phyloP scores from a whole-genome alignment of 2,113 vertebrate species.

The Phrynosoma blainvillii region DNA sequence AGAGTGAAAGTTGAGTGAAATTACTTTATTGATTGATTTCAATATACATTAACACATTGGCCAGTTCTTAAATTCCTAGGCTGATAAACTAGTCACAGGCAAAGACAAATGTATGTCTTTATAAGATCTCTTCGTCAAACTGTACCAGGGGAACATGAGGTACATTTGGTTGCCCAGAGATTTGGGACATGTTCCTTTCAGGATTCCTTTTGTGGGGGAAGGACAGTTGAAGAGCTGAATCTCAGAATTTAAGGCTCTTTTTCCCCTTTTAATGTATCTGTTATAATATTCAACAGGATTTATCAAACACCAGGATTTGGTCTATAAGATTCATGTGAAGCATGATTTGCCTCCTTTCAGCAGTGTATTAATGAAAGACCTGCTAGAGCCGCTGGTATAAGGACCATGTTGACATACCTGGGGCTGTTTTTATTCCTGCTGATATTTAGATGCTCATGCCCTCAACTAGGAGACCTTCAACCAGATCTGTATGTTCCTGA shows the following conservation, averaged over 20 bases:
- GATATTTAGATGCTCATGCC: background rate
- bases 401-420: background rate
- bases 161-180: slow-evolving; percentile 6
- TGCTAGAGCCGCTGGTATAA: background rate
- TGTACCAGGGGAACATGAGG: background rate
- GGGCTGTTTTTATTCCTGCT: background rate
- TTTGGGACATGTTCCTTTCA: background rate
- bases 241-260: background rate
- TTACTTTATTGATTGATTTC: background rate
- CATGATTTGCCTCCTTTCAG: background rate
- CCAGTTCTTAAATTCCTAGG: background rate
- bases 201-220: background rate
- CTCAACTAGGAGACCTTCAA: background rate
- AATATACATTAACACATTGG: background rate
- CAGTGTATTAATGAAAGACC: background rate
- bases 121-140: background rate
- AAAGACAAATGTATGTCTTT: background rate
- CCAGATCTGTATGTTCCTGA: no score
- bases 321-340: background rate
- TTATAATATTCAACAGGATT: background rate
- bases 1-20: background rate
- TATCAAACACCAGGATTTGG: background rate
- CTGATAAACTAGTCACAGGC: background rate
- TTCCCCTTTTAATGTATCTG: background rate
- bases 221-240: background rate